A percentile compares a stretch with the other conserved stretches of the same genome.
Conservation (phyloP, 2,797 vertebrate species). For the Diplodus puntazzo region DNA sequence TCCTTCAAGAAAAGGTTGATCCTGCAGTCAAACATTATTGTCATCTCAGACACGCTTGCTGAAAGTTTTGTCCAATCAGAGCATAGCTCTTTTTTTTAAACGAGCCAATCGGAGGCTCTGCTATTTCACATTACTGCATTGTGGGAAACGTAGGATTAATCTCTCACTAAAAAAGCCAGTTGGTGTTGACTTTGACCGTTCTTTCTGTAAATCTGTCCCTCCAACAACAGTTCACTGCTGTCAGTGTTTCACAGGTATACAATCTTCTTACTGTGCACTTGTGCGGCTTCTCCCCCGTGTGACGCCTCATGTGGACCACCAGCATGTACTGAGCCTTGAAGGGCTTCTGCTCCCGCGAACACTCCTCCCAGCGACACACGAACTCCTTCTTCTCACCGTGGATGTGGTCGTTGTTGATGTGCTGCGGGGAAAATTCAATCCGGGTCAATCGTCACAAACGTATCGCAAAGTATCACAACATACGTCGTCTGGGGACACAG, state of each 20-base stretch:
- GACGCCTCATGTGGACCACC: slow-evolving; percentile 98
- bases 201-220: neutral
- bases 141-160: slow-evolving; percentile 2
- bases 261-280: slow-evolving; percentile 93
- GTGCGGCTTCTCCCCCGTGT: slow-evolving; percentile 98
- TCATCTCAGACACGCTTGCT: no score
- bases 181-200: neutral
- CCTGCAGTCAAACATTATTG: no score
- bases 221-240: neutral
- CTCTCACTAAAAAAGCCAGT: neutral
- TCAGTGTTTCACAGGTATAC: no score
- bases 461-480: neutral
- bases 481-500: no score
- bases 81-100: no score
- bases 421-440: slow-evolving; percentile 80
- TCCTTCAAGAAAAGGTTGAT: no score
- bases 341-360: slow-evolving; percentile 96
- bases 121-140: neutral
- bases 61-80: no score
- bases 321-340: slow-evolving; percentile 99
- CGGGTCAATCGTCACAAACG: neutral
- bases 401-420: slow-evolving; percentile 99
- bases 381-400: slow-evolving; percentile 99
- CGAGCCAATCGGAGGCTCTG: no score
- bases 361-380: slow-evolving; percentile 98